Conservation (phyloP, 2,113 vertebrate species). For the Cryptomyrus ogoouensis region DNA sequence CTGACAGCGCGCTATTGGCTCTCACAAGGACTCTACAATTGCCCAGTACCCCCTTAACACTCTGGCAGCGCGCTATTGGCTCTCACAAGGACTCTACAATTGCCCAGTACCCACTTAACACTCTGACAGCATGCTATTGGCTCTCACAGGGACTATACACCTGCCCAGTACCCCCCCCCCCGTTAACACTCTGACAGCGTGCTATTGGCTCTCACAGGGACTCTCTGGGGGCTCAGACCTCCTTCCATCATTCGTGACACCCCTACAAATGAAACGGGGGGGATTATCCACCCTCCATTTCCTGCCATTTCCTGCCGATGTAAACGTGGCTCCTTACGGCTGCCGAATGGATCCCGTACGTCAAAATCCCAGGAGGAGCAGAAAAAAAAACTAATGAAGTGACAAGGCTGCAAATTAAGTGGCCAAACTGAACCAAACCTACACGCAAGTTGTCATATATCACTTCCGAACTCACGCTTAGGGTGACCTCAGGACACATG, state of each 20-base stretch:
- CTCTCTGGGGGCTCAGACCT: slow-evolving; percentile 39
- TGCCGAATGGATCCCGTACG: too few relatives aligned
- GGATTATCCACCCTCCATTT: too few relatives aligned
- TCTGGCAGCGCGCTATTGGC: slow-evolving; percentile 2
- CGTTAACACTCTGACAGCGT: slow-evolving; percentile 14
- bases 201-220: too few relatives aligned
- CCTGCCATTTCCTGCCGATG: too few relatives aligned
- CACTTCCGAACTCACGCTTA: background rate
- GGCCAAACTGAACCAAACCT: background rate
- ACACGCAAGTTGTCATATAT: background rate
- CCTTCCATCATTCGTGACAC: slow-evolving; percentile 33
- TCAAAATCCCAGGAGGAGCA: background rate
- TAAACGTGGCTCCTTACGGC: too few relatives aligned
- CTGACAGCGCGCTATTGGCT: slow-evolving; percentile 5
- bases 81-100: background rate
- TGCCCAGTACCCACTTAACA: background rate
- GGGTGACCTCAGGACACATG: background rate
- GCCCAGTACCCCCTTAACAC: background rate
- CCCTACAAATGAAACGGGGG: background rate
- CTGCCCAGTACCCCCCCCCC: background rate
- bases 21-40: too few relatives aligned
- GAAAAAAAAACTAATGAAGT: background rate
- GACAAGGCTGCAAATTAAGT: background rate
- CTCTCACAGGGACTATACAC: too few relatives aligned
- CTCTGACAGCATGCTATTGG: background rate